Evolutionary conservation across 2,797 vertebrate genomes (phyloP).

Genomic region (Chrysocyon brachyurus): DNA sequence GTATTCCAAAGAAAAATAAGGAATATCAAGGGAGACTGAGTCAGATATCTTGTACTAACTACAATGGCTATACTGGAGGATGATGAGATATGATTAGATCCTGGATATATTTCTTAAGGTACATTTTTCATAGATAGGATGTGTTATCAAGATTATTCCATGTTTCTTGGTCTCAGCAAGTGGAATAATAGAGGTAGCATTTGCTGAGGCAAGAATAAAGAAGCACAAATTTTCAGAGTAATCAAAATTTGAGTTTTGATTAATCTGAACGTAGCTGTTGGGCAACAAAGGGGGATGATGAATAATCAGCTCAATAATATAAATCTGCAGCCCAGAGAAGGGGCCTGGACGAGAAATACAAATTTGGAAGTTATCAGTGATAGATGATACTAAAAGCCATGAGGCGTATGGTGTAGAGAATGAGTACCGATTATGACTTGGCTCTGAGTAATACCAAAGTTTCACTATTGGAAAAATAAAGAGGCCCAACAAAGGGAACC

Average conservation of each 20-base stretch:
- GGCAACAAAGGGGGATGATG: neutral
- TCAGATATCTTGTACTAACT: neutral
- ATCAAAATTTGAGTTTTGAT: neutral
- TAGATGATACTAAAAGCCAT: neutral
- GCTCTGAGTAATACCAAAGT: neutral
- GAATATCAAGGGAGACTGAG: neutral
- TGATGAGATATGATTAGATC: neutral
- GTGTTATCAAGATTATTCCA: neutral
- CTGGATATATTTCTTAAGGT: neutral
- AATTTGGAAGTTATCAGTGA: neutral
- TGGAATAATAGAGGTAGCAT: neutral
- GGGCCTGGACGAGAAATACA: neutral
- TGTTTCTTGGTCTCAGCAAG: neutral
- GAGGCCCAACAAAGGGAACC: neutral
- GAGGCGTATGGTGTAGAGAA: neutral
- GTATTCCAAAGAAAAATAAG: slow-evolving; percentile 29
- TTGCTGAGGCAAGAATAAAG: neutral
- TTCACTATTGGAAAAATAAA: neutral
- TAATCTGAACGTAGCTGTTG: slow-evolving; percentile 23
- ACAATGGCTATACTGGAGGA: neutral
- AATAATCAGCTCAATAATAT: neutral
- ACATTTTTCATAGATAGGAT: slow-evolving; percentile 11
- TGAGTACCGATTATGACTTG: neutral
- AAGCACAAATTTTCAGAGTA: neutral
- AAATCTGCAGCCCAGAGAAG: neutral